Evolutionary conservation across 2,113 vertebrate genomes (phyloP), one percentile per base, ranked within the genome.

Genomic region (Corvus hawaiiensis): DNA sequence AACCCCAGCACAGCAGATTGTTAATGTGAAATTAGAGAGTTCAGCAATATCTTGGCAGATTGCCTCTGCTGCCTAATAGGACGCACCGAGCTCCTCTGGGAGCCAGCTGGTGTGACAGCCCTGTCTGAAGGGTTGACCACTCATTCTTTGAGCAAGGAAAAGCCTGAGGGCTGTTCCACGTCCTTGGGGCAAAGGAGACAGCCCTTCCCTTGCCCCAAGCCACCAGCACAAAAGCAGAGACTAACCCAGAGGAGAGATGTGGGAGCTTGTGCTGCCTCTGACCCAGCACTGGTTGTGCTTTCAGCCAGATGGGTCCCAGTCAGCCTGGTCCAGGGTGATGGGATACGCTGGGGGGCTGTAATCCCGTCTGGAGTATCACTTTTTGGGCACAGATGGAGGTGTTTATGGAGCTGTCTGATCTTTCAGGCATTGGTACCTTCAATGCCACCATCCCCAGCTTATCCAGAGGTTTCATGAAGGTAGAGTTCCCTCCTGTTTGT

Each of bases 21-120:
- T 33, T 83, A 66, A 84, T 84, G 87, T 77, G 96, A 58, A 86
- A 91, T 89, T 52, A 48, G 85, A 88, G 91, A 77, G 54, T 87
- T 77, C 35, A 35, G 77, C 77, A 49, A 4, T 32, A 41, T 41
- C 87, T 84, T 58, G 37, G 72, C 54, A 49, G 79, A 49, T 86
- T 61, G 55, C 28, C 55, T 90, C 46, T 62, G 55, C 39, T 2
- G 39, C 80, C 54, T 48, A 4, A 21, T 32, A 20, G 74, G 30
- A 83, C 41, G 49, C 11, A 1, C 1, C 0, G 16, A 55, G 46
- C 75, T 83, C 75, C 49, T 48, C 37, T 62, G 87, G 76, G 84
- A 84, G 80, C n/a, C 39, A 23, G 55, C 54, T 64, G 1, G 0
- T 80, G 79, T 75, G 44, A 35, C 77, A 91, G 61, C 48, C 16